phyloP scores from a whole-genome alignment of 2,888 invertebrate genomes.

The Drosophila mulleri region DNA sequence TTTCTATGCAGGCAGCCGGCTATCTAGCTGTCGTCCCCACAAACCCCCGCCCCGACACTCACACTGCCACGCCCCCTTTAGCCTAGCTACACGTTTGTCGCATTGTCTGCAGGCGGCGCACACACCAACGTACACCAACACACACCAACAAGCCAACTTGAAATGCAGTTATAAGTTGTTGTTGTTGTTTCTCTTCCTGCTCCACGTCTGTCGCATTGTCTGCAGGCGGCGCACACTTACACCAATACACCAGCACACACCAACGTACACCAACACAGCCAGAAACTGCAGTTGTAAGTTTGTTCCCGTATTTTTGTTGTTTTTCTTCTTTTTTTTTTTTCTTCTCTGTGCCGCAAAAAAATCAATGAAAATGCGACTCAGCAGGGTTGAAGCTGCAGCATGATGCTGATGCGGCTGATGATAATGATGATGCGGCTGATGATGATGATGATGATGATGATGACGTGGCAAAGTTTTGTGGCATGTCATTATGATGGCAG shows the following conservation, averaged over 20 bases:
- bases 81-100: constrained; percentile 47
- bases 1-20: constrained; percentile 73
- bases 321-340: not conserved
- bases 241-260: constrained; percentile 5
- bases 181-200: constrained; percentile 17
- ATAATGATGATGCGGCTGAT: not conserved
- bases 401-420: constrained; percentile 12
- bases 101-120: constrained; percentile 56
- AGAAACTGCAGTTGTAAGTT: constrained; percentile 70
- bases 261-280: constrained; percentile 37
- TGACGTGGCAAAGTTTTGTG: constrained; percentile 45
- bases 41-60: not conserved
- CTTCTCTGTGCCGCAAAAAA: constrained; percentile 51
- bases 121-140: constrained; percentile 52
- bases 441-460: constrained; percentile 1
- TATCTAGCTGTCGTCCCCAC: constrained; percentile 22
- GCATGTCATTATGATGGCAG: constrained; percentile 78
- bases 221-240: constrained; percentile 32
- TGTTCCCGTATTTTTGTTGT: constrained; percentile 2
- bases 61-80: not conserved
- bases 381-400: constrained; percentile 70
- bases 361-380: constrained; percentile 69
- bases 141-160: constrained; percentile 30
- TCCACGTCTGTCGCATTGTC: constrained; percentile 63
- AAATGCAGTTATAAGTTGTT: constrained; percentile 69